Evolutionary conservation across 2,113 vertebrate species (phyloP).

Genomic region (Osmerus mordax): DNA sequence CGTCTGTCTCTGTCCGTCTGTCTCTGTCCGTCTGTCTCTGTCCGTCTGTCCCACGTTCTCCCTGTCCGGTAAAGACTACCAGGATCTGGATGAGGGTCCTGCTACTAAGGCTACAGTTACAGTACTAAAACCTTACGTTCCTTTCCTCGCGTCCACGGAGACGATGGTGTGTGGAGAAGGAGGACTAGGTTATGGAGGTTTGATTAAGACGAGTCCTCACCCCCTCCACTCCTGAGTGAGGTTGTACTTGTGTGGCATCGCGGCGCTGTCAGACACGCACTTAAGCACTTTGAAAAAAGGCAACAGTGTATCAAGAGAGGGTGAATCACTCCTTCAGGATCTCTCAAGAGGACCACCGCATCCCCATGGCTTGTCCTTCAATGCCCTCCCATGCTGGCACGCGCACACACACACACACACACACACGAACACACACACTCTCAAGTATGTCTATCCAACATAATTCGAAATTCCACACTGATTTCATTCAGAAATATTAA

Average conservation of each 20-base stretch:
- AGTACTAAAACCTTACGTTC: slow-evolving; percentile 54
- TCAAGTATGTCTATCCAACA: too few species aligned
- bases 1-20: slow-evolving; percentile 11
- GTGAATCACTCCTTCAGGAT: too few species aligned
- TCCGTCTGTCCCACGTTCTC: slow-evolving; percentile 22
- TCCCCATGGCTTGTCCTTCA: too few species aligned
- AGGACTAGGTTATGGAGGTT: slow-evolving; percentile 16
- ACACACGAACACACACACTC: too few species aligned
- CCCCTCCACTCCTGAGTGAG: not conserved
- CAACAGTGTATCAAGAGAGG: too few species aligned
- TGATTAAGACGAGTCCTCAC: slow-evolving; percentile 63
- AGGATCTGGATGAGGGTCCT: slow-evolving; percentile 36
- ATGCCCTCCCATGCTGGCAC: too few species aligned
- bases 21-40: slow-evolving; percentile 13
- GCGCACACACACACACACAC: too few species aligned
- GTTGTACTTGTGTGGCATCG: too few species aligned
- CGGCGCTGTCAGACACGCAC: too few species aligned
- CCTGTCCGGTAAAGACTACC: slow-evolving; percentile 32
- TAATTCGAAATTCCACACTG: slow-evolving; percentile 12
- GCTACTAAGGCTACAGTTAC: slow-evolving; percentile 51
- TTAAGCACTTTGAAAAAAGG: too few species aligned
- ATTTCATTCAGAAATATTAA: slow-evolving; percentile 11
- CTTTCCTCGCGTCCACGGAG: slow-evolving; percentile 48
- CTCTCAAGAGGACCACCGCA: too few species aligned
- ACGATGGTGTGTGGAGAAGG: slow-evolving; percentile 53